A percentile compares a stretch with the other conserved stretches of the same genome.
phyloP scores from a whole-genome alignment of 2,888 invertebrate genomes.

The Barypeithes pellucidus region DNA sequence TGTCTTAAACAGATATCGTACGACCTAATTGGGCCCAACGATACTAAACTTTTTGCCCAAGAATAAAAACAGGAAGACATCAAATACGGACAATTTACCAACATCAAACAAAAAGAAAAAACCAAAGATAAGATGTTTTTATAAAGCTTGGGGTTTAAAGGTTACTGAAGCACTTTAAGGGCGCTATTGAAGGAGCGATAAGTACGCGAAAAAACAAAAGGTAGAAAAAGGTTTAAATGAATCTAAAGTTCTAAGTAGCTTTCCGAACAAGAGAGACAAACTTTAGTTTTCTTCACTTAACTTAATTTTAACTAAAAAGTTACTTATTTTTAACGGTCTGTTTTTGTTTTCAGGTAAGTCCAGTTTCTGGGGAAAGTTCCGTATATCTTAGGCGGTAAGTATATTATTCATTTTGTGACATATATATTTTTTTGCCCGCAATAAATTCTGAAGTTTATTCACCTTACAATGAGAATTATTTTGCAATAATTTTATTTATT shows the following conservation, averaged over 20 bases:
- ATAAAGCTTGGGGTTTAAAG: slow-evolving; percentile 10
- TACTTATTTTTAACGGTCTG: not conserved
- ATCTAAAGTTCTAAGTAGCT: not conserved
- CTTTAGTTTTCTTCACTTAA: not conserved
- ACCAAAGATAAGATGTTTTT: slow-evolving; percentile 11
- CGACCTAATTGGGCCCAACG: not conserved
- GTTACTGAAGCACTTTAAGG: slow-evolving; percentile 10
- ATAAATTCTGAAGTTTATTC: too few relatives aligned
- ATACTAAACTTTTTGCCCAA: not conserved
- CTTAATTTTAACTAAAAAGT: not conserved
- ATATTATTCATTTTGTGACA: too few relatives aligned
- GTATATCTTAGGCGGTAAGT: not conserved
- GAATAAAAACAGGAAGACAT: not conserved
- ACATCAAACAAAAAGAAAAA: slow-evolving; percentile 4
- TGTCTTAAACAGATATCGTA: not conserved
- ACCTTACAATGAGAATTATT: too few relatives aligned
- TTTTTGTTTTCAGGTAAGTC: slow-evolving; percentile 14
- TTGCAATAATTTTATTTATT: too few relatives aligned
- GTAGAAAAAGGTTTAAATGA: slow-evolving; percentile 15
- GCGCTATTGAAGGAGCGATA: not conserved
- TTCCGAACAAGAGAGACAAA: not conserved
- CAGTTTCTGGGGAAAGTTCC: not conserved
- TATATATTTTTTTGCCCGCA: too few relatives aligned
- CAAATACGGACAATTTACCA: slow-evolving; percentile 12
- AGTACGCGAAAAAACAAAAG: slow-evolving; percentile 10